Conservation (phyloP, 2,888 invertebrate genomes). For the Rhingia campestris region DNA sequence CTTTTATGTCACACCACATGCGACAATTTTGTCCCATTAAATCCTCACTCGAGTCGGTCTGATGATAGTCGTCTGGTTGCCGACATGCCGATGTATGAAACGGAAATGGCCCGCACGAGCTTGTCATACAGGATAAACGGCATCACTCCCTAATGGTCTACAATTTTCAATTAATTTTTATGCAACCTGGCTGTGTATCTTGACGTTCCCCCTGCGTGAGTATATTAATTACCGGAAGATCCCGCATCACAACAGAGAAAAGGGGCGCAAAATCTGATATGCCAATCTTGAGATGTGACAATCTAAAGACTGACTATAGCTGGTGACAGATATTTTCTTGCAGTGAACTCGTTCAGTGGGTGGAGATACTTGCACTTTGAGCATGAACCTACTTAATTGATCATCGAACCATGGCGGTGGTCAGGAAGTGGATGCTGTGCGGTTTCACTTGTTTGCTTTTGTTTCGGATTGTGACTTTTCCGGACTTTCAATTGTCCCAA, state of each 20-base stretch:
- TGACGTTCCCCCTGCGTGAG: constrained; percentile 34
- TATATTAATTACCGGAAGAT: constrained; percentile 56
- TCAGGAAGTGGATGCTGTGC: constrained; percentile 39
- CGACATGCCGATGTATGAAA: constrained; percentile 23
- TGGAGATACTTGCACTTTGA: constrained; percentile 24
- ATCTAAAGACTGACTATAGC: constrained; percentile 1
- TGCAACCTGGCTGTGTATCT: constrained; percentile 5
- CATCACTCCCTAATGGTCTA: constrained; percentile 8
- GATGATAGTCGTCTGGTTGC: constrained; percentile 37
- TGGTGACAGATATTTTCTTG: constrained; percentile 6
- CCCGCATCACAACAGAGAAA: background rate
- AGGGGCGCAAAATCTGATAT: constrained; percentile 35
- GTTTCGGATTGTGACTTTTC: background rate
- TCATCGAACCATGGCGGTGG: constrained; percentile 7
- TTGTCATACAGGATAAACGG: constrained; percentile 39
- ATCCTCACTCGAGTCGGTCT: constrained; percentile 7
- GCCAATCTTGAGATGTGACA: constrained; percentile 33
- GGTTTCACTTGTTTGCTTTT: constrained; percentile 27
- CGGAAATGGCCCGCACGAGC: constrained; percentile 67
- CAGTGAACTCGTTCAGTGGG: constrained; percentile 28
- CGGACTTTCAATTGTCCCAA: constrained; percentile 54
- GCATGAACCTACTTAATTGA: constrained; percentile 29
- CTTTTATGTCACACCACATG: constrained; percentile 34
- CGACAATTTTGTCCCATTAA: constrained; percentile 33
- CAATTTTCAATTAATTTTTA: constrained; percentile 42